Evolutionary conservation across 2,113 vertebrate species (phyloP).

Genomic region (Macrotis lagotis): DNA sequence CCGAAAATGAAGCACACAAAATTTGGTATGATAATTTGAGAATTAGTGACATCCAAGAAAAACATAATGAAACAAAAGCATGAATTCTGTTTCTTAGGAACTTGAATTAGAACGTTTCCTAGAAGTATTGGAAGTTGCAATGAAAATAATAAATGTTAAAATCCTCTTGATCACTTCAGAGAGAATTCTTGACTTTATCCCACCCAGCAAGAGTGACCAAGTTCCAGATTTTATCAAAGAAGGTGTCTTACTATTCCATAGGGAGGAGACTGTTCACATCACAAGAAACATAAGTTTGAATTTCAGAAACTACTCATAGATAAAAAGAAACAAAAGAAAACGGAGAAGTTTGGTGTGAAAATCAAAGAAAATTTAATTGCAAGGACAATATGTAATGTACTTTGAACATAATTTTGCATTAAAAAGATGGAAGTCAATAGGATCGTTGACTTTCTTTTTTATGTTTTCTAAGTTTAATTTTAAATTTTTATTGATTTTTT

Average conservation of each 20-base stretch:
- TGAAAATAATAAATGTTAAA: background rate
- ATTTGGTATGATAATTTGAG: background rate
- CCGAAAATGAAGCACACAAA: background rate
- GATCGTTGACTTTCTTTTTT: background rate
- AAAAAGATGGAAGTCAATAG: background rate
- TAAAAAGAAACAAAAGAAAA: background rate
- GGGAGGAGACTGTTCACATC: background rate
- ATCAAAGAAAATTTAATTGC: background rate
- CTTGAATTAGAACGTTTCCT: background rate
- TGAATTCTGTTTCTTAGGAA: background rate
- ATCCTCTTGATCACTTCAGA: background rate
- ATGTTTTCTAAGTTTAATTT: background rate
- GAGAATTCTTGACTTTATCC: background rate
- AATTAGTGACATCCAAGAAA: background rate
- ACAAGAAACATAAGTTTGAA: background rate
- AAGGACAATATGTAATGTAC: background rate
- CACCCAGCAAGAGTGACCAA: background rate
- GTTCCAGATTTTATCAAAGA: background rate
- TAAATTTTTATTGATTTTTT: background rate
- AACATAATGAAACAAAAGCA: background rate
- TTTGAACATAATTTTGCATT: background rate
- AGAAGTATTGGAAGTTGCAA: background rate
- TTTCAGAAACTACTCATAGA: background rate
- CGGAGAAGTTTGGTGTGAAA: background rate
- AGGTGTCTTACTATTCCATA: background rate